Evolutionary conservation across 2,113 vertebrate genomes (phyloP).

Genomic region (Hippocampus barbouri): DNA sequence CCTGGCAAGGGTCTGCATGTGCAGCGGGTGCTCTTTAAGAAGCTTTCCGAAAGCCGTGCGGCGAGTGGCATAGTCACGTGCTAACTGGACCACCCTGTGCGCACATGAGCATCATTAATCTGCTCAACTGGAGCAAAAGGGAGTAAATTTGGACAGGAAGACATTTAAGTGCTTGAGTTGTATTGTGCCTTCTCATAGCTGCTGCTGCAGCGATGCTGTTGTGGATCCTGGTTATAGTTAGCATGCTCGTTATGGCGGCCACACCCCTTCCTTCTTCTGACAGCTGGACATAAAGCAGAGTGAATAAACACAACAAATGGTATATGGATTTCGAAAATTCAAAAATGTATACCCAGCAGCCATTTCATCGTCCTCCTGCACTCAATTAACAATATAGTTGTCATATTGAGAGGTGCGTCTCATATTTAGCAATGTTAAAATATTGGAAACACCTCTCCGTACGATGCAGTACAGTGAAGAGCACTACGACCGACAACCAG

Average conservation of each 20-base stretch:
- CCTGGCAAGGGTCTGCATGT: constrained; percentile 77
- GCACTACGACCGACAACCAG: no score
- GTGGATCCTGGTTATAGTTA: constrained; percentile 82
- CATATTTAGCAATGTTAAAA: no score
- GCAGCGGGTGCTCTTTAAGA: constrained; percentile 80
- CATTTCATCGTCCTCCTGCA: neutral
- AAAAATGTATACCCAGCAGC: neutral
- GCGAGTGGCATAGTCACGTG: constrained; percentile 76
- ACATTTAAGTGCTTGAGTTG: neutral
- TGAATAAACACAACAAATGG: neutral
- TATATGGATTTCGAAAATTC: neutral
- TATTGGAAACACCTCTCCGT: no score
- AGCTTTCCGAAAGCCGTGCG: constrained; percentile 78
- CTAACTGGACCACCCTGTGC: constrained; percentile 75
- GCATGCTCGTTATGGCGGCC: constrained; percentile 80
- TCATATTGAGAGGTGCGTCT: neutral
- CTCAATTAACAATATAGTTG: no score
- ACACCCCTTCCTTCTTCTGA: constrained; percentile 81
- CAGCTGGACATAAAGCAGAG: constrained; percentile 63
- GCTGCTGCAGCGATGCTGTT: constrained; percentile 74
- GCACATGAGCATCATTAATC: constrained; percentile 22
- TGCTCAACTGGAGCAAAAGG: neutral
- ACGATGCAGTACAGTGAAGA: no score
- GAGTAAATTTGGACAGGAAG: neutral
- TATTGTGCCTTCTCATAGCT: constrained; percentile 79